These are phyloP conservation scores for Camelus bactrianus DNA, from an alignment of 2,113 vertebrate species.

Conservation along the genomic window DNA sequence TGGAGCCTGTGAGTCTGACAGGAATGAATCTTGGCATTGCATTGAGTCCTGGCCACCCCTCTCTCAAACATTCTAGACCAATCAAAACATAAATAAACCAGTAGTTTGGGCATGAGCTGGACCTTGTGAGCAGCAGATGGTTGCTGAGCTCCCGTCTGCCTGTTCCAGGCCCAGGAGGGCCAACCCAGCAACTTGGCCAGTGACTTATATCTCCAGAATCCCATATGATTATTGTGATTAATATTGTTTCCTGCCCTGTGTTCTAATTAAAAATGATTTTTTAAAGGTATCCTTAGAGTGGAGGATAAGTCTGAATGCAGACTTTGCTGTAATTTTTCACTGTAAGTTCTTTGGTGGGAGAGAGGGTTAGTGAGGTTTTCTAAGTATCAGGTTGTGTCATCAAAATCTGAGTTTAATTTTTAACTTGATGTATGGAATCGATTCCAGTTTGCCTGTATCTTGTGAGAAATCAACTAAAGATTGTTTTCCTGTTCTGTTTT, in stretches of 20 bases:
- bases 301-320: not conserved
- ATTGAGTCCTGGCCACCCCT: not conserved
- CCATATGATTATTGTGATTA: not conserved
- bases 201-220: not conserved
- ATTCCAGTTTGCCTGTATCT: not conserved
- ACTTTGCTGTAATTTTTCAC: not conserved
- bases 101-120: not conserved
- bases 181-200: not conserved
- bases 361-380: not conserved
- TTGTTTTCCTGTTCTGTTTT: slow-evolving; percentile 34
- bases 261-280: not conserved
- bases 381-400: not conserved
- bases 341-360: not conserved
- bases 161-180: not conserved
- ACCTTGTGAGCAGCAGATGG: not conserved
- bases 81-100: not conserved
- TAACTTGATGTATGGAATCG: not conserved
- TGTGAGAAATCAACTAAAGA: slow-evolving; percentile 46
- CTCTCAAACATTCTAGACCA: not conserved
- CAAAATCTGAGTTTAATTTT: slow-evolving; percentile 34
- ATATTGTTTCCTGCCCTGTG: not conserved
- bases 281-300: not conserved
- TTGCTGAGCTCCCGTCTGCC: not conserved
- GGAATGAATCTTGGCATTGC: not conserved
- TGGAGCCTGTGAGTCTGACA: not conserved